Percentiles rank a stretch among this genome's conserved stretches.
phyloP scores from a whole-genome alignment of 1,140 invertebrate species.

The Drosophila kikkawai region DNA sequence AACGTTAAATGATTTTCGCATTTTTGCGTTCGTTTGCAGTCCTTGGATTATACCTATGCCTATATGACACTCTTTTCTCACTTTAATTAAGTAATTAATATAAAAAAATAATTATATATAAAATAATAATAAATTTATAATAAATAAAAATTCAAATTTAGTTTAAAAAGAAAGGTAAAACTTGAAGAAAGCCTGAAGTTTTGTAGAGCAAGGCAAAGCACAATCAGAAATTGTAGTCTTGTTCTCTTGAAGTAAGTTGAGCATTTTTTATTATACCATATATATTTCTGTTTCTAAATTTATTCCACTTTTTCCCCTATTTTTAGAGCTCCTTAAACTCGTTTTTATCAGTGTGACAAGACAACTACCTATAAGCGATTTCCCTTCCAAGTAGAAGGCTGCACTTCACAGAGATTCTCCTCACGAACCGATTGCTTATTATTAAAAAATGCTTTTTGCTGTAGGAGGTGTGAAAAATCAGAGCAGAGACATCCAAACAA shows the following conservation, averaged over 20 bases:
- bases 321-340: not conserved
- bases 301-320: not conserved
- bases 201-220: no score
- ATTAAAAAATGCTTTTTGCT: conserved; percentile 36
- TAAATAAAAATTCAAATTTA: no score
- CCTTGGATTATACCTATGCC: conserved; percentile 6
- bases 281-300: not conserved
- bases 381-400: not conserved
- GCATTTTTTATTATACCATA: no score
- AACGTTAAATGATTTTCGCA: conserved; percentile 50
- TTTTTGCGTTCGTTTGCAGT: conserved; percentile 35
- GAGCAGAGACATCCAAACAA: conserved; percentile 66
- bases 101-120: no score
- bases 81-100: not conserved
- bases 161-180: no score
- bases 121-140: no score
- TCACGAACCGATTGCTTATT: conserved; percentile 39
- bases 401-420: conserved; percentile 45
- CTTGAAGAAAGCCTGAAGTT: no score
- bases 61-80: not conserved
- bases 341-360: not conserved
- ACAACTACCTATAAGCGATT: not conserved
- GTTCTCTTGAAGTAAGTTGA: not conserved
- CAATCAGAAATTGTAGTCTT: not conserved
- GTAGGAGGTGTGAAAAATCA: conserved; percentile 81